Base-by-base conservation (phyloP, 37 sponge, comb jelly and placozoan genomes). In the Chondrilla cf. caribensis region DNA sequence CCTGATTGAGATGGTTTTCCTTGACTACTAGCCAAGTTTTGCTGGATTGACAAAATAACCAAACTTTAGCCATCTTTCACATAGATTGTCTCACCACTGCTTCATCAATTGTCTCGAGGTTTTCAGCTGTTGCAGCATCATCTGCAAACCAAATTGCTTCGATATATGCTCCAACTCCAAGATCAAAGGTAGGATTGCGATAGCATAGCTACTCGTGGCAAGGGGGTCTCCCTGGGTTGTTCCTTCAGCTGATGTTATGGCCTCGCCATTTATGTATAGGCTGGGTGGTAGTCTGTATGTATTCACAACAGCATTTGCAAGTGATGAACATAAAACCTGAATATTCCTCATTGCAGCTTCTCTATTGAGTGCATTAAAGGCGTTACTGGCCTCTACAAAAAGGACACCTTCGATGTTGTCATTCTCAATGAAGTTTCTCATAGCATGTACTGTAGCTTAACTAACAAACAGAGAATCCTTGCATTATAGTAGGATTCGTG, bases 141-240 rank as follows among this genome's bases (percentile, higher is more conserved):
- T 79, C 59, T 54, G 79, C 79, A 79, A 26, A 79, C 58, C 79
- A 79, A 1, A 79, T 24, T 79, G 79, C 18, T 51, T 79, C 2
- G 59, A 19, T 4, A 55, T 18, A 35, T 79, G 19, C 11, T 79
- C 79, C 26, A 87, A 71, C 51, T 58, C 58, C 5, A 29, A 24
- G 33, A 87, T 87, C 71, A 87, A 37, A 38, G 88, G 88, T 31
- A 31, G 42, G 9, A 47, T 79, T 17, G 79, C 88, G 19, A 87
- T 79, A 32, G 83, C 88, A 68, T 87, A 87, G 71, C 82, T 87
- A 24, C 70, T 58, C 83, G 70, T 87, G 28, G 83, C 83, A 24
- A 82, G 58, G 25, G 79, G 79, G 25, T 78, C 84, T 0, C 87
- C 82, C 39, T 86, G 87, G 5, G 77, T 86, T 33, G 87, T 86